Percentiles rank a stretch among this genome's conserved stretches.
Evolutionary conservation across 2,888 invertebrate species (phyloP).

Genomic region (Hirtodrosophila alboralis): DNA sequence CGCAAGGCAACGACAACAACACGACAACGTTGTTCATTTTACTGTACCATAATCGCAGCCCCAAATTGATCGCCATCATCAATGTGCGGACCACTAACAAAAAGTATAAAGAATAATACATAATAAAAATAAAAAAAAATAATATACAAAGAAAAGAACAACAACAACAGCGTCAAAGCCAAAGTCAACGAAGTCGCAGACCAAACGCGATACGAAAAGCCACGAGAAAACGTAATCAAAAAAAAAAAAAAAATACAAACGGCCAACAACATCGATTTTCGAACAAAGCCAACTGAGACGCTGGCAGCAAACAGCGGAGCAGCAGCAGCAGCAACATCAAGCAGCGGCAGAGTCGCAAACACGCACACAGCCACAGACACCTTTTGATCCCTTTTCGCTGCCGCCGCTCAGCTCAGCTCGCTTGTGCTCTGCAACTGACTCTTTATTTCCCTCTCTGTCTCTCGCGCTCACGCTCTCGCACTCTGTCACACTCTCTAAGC

Average conservation of each 20-base stretch:
- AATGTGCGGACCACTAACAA: constrained; percentile 65
- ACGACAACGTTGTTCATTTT: constrained; percentile 69
- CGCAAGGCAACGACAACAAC: constrained; percentile 33
- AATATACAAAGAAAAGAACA: constrained; percentile 26
- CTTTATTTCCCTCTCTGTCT: constrained; percentile 15
- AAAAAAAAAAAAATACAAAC: constrained; percentile 47
- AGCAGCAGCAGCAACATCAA: constrained; percentile 10
- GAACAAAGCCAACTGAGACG: constrained; percentile 59
- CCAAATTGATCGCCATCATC: constrained; percentile 81
- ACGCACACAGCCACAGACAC: constrained; percentile 47
- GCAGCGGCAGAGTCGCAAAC: constrained; percentile 24
- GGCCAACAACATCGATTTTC: constrained; percentile 73
- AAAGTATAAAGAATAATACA: constrained; percentile 64
- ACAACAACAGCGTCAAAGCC: constrained; percentile 42
- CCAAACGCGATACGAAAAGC: constrained; percentile 57
- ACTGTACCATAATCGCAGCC: constrained; percentile 79
- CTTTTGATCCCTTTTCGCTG: constrained; percentile 78
- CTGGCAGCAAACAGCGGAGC: constrained; percentile 21
- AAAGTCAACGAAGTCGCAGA: constrained; percentile 53
- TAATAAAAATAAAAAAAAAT: constrained; percentile 47
- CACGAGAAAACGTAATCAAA: constrained; percentile 79
- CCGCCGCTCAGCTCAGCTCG: no score
- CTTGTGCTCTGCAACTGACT: no score
- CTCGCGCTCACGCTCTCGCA: constrained; percentile 21
- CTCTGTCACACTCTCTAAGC: constrained; percentile 8